Evolutionary conservation across 2,888 invertebrate genomes (phyloP), one percentile per base, ranked within the genome.

Genomic region (Crocallis elinguaria): DNA sequence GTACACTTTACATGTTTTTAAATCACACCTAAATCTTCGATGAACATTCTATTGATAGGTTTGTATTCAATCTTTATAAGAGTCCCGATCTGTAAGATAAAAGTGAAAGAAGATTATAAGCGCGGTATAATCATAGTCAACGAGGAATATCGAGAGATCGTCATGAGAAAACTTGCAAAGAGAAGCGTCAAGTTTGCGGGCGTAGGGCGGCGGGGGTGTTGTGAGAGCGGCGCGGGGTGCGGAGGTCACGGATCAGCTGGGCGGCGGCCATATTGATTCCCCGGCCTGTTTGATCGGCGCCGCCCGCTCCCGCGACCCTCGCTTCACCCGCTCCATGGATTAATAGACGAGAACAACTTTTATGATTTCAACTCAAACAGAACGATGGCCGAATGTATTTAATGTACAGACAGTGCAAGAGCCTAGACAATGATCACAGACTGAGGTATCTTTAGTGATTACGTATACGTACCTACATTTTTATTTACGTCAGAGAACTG

Each of bases 241-340:
- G 82, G 88, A 84, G 88, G 88, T 87, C 87, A 85, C 88, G 88
- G 89, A 90, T 90, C 90, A 89, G 90, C 90, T 88, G 88, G 90
- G 89, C 86, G 88, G 87, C 89, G 86, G 88, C 88, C 90, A 89
- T 90, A 90, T 90, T 90, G 90, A 90, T 90, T 90, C 90, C 82
- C 86, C 83, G 85, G 87, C 87, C 88, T 87, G 87, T 88, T 88
- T 88, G 89, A 88, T 88, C 88, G 87, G 87, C 84, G 83, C 83
- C 86, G 77, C 82, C 78, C 77, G 62, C 68, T 79, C 75, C 74
- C 79, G 71, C 77, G 67, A 73, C 73, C 65, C 71, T 63, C 64
- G 60, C 56, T 63, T 57, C 69, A 68, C 73, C 73, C 77, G 73
- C 75, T 64, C 74, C 78, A 74, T 80, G 85, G 88, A 88, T 89